Evolutionary conservation across 2,113 vertebrate species (phyloP).

Genomic region (Dissostichus mawsoni): DNA sequence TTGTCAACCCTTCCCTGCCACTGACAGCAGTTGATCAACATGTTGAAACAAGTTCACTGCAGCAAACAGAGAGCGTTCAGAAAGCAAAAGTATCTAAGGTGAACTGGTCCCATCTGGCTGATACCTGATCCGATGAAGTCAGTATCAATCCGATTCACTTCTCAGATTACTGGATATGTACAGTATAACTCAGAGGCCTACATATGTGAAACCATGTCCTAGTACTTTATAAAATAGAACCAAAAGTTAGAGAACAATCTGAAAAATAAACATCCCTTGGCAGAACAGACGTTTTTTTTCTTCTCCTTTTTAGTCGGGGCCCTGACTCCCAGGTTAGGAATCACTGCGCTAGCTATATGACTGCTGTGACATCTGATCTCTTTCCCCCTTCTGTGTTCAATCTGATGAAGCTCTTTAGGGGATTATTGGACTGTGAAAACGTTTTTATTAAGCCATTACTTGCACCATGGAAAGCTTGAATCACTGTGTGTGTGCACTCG

Average conservation of each 20-base stretch:
- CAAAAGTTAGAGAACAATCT: no score
- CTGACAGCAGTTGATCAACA: not conserved
- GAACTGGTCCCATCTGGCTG: not conserved
- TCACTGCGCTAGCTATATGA: not conserved
- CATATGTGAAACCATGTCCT: not conserved
- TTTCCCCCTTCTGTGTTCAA: constrained; percentile 5
- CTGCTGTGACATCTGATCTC: constrained; percentile 2
- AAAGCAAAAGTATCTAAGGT: not conserved
- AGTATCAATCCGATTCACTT: not conserved
- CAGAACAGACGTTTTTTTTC: no score
- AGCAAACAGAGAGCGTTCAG: not conserved
- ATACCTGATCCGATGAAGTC: not conserved
- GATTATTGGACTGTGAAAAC: constrained; percentile 48
- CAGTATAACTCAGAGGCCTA: not conserved
- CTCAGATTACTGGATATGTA: not conserved
- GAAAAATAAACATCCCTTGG: no score
- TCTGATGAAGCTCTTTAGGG: constrained; percentile 33
- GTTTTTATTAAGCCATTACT: constrained; percentile 54
- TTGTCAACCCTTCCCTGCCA: no score
- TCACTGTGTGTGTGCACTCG: constrained; percentile 9
- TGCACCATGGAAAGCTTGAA: constrained; percentile 58
- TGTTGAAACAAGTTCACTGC: not conserved
- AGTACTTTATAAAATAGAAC: not conserved
- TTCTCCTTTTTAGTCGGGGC: no score
- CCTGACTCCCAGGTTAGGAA: not conserved